Conservation (phyloP, 2,888 invertebrate species). For the Camponotus fellah region DNA sequence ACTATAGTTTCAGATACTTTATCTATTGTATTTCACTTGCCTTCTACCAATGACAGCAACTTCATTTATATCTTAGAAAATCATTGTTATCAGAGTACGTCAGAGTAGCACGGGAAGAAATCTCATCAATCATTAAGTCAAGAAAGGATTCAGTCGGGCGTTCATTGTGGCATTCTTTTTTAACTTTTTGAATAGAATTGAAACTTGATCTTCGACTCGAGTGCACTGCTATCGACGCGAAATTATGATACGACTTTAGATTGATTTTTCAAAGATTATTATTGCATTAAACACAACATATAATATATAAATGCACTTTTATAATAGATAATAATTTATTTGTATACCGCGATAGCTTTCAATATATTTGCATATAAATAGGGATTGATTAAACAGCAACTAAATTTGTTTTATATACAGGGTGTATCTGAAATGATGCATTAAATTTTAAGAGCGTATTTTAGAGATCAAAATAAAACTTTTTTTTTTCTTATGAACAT, state of each 20-base stretch:
- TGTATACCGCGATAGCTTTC: background rate
- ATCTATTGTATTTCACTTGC: constrained; percentile 48
- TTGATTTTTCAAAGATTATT: constrained; percentile 17
- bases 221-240: constrained; percentile 37
- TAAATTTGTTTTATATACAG: background rate
- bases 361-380: background rate
- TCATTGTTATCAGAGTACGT: constrained; percentile 52
- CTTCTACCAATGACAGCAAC: constrained; percentile 24
- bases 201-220: constrained; percentile 66
- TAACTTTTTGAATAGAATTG: constrained; percentile 53
- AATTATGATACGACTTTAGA: constrained; percentile 17
- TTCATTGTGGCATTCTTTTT: constrained; percentile 55
- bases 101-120: constrained; percentile 41
- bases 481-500: too few relatives aligned
- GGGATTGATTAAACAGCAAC: background rate
- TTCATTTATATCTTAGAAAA: constrained; percentile 54
- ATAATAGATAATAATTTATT: constrained; percentile 19
- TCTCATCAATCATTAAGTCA: constrained; percentile 56
- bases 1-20: constrained; percentile 34
- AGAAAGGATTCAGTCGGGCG: constrained; percentile 50
- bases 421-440: too few relatives aligned
- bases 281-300: constrained; percentile 9
- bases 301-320: constrained; percentile 1
- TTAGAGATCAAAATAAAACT: too few relatives aligned
- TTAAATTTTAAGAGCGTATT: too few relatives aligned